Evolutionary conservation across 92 coral and sea anemone genomes (phyloP), one percentile per base, ranked within the genome.

Genomic region (Porites evermanni): DNA sequence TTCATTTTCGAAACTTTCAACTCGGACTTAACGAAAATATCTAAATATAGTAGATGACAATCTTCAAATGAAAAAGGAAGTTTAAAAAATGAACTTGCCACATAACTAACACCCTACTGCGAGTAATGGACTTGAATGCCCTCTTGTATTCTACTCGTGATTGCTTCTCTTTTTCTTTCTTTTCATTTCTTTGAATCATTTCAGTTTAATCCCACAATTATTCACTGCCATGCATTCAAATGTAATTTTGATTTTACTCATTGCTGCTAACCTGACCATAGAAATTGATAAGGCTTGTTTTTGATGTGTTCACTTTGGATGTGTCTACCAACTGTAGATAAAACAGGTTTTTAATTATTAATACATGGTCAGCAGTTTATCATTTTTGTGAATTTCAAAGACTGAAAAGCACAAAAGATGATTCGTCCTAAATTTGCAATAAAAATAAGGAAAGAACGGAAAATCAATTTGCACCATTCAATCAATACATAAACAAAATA

Each of bases 321-420:
- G 32, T 29, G 32, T 29, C 32, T 29, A 29, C 68, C 77, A 56
- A 70, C 54, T 29, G 18, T 52, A 18, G 52, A 16, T 3, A 24
- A 81, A 44, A 81, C 47, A 70, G 70, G 56, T 71, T 70, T 14
- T 81, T 23, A 70, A 81, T 70, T 70, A 81, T 81, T 81, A n/a
- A 58, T 21, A 54, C 47, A 32, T 21, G 18, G 61, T n/a, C 54
- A 29, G 74, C 64, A 60, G 64, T 13, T 66, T 51, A 51, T 51
- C 59, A 18, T 17, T 7, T 12, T 20, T 52, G 51, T 18, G 51
- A 19, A 58, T n/a, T 20, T 72, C 58, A 29, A 51, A 72, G 52
- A 47, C 72, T 7, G 24, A 17, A 12, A 24, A 16, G 21, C 20
- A 6, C 26, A 14, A 6, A 16, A 80, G 53, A 69, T 53, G 10